Percentiles rank a stretch among this genome's conserved stretches.
Evolutionary conservation across 2,888 invertebrate species (phyloP).

Genomic region (Stomorhina lunata): DNA sequence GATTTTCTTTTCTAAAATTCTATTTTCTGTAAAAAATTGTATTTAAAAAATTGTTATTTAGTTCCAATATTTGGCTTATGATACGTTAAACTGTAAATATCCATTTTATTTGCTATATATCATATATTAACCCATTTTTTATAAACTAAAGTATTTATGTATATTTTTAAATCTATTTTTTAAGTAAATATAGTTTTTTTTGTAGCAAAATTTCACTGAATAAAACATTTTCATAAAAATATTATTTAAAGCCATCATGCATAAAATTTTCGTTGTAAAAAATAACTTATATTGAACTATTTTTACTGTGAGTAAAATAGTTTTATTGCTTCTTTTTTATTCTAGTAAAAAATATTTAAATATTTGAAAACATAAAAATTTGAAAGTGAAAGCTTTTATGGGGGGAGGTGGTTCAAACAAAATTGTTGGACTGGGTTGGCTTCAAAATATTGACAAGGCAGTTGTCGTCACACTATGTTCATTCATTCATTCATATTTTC

Average conservation of each 20-base stretch:
- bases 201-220: constrained; percentile 7
- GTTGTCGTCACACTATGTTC: too few species aligned
- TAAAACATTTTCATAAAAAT: constrained; percentile 5
- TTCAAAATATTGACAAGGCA: neutral
- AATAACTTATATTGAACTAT: neutral
- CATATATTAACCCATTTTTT: neutral
- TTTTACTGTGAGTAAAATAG: neutral
- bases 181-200: neutral
- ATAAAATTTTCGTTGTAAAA: constrained; percentile 2
- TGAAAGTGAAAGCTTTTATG: neutral
- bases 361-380: constrained; percentile 13
- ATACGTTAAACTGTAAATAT: too few species aligned
- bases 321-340: constrained; percentile 1
- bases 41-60: too few species aligned
- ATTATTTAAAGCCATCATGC: constrained; percentile 36
- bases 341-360: constrained; percentile 18
- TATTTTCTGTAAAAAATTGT: too few species aligned
- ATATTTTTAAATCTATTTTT: too few species aligned
- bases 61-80: too few species aligned
- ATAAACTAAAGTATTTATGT: too few species aligned
- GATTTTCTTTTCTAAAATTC: too few species aligned
- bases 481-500: neutral
- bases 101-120: too few species aligned
- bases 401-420: neutral
- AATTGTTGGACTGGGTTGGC: too few species aligned